phyloP scores from a whole-genome alignment of 1,140 invertebrate species.

The Nymphalis io region DNA sequence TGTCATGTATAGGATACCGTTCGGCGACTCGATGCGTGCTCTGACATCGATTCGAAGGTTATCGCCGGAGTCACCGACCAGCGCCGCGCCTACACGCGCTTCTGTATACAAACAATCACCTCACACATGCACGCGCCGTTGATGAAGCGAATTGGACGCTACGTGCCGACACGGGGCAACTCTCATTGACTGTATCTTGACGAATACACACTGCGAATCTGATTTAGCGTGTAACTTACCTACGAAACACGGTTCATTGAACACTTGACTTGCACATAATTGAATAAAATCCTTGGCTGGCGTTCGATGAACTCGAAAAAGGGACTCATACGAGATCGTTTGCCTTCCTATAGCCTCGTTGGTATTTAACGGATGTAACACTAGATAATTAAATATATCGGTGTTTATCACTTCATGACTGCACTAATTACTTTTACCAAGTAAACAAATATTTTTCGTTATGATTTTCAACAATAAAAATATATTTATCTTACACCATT shows the following conservation, averaged over 20 bases:
- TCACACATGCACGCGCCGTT: slow-evolving; percentile 50
- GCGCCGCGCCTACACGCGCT: slow-evolving; percentile 66
- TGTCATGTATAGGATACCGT: slow-evolving; percentile 49
- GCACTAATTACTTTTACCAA: too few species aligned
- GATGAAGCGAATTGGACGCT: slow-evolving; percentile 26
- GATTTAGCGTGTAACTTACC: slow-evolving; percentile 12
- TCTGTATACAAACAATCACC: slow-evolving; percentile 71
- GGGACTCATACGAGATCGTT: slow-evolving; percentile 16
- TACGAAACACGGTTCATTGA: slow-evolving; percentile 29
- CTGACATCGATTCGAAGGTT: slow-evolving; percentile 76
- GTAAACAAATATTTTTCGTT: too few species aligned
- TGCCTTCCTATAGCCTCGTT: background rate
- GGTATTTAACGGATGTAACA: slow-evolving; percentile 15
- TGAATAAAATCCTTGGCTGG: slow-evolving; percentile 29
- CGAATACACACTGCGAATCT: slow-evolving; percentile 13
- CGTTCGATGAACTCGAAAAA: slow-evolving; percentile 36
- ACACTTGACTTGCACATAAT: slow-evolving; percentile 25
- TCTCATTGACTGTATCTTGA: slow-evolving; percentile 43
- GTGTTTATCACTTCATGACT: background rate
- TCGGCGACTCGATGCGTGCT: slow-evolving; percentile 47
- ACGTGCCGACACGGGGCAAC: slow-evolving; percentile 32
- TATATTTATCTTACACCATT: too few species aligned
- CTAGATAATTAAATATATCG: slow-evolving; percentile 15
- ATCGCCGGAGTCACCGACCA: slow-evolving; percentile 77
- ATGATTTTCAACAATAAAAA: too few species aligned